A percentile compares a stretch with the other conserved stretches of the same genome.
These are phyloP conservation scores for Lymantria monacha DNA, from an alignment of 2,888 invertebrate species.

Conservation along the genomic window DNA sequence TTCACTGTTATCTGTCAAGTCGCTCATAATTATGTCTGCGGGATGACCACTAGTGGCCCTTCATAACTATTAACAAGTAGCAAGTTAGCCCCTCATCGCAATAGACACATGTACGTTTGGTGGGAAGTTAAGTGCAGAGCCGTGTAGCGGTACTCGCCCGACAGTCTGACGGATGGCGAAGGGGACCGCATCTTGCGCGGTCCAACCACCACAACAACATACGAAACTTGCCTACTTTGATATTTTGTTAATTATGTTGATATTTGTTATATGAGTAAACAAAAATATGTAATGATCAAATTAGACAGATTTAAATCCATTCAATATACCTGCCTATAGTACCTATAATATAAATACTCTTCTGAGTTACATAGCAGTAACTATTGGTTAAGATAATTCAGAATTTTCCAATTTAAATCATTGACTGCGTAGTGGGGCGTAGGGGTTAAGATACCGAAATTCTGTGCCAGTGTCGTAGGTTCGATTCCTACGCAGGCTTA, in stretches of 20 bases:
- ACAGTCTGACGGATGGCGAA: conserved; percentile 73
- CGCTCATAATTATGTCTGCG: conserved; percentile 53
- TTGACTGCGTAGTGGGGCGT: too few relatives aligned
- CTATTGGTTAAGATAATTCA: too few relatives aligned
- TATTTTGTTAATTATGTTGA: conserved; percentile 16
- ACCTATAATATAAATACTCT: too few relatives aligned
- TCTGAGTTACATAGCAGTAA: too few relatives aligned
- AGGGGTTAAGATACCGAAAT: too few relatives aligned
- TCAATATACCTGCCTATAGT: neutral
- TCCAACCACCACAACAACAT: conserved; percentile 36
- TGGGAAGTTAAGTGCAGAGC: conserved; percentile 72
- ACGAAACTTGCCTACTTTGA: conserved; percentile 27
- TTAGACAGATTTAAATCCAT: too few relatives aligned
- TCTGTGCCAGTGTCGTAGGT: too few relatives aligned
- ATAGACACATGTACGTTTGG: conserved; percentile 67
- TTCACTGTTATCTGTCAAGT: conserved; percentile 41
- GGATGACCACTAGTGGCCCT: conserved; percentile 57
- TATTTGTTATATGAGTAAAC: neutral
- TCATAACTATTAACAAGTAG: conserved; percentile 66
- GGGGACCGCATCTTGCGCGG: conserved; percentile 53
- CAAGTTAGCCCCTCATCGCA: conserved; percentile 63
- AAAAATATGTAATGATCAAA: too few relatives aligned
- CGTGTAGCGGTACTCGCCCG: conserved; percentile 60
- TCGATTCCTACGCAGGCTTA: too few relatives aligned
- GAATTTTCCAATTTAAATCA: too few relatives aligned